Conservation (phyloP, 2,797 vertebrate genomes). For the Lateolabrax maculatus region DNA sequence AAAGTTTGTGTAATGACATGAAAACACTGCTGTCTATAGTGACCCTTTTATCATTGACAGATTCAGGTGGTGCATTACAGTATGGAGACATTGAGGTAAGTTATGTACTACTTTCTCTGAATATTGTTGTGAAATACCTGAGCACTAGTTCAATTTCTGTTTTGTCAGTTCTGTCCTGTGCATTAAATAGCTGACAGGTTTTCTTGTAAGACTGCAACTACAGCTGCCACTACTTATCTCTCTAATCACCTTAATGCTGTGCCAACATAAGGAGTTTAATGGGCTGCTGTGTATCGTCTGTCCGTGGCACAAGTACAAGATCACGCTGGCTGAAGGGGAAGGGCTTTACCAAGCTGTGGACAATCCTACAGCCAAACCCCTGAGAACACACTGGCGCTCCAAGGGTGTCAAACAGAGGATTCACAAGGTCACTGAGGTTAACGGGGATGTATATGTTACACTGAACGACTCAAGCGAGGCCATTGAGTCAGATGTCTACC, state of each 20-base stretch:
- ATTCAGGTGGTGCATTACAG: slow-evolving; percentile 91
- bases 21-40: neutral
- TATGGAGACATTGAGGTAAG: slow-evolving; percentile 94
- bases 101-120: slow-evolving; percentile 24
- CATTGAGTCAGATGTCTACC: slow-evolving; percentile 92
- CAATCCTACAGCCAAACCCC: slow-evolving; percentile 86
- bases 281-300: slow-evolving; percentile 91
- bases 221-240: neutral
- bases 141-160: neutral
- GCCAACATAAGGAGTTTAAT: slow-evolving; percentile 87
- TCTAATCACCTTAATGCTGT: slow-evolving; percentile 15
- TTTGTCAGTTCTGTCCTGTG: neutral
- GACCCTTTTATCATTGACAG: slow-evolving; percentile 73
- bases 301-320: slow-evolving; percentile 97
- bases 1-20: too few species aligned
- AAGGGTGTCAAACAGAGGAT: slow-evolving; percentile 95
- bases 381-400: slow-evolving; percentile 89
- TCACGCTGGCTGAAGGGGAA: slow-evolving; percentile 93
- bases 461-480: slow-evolving; percentile 84
- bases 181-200: neutral
- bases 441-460: slow-evolving; percentile 88
- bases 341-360: slow-evolving; percentile 90
- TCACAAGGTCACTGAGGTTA: slow-evolving; percentile 87
- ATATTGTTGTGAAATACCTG: neutral
- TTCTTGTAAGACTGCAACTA: neutral